Evolutionary conservation across 2,113 vertebrate species (phyloP), one percentile per base, ranked within the genome.

Genomic region (Pluvialis apricaria): DNA sequence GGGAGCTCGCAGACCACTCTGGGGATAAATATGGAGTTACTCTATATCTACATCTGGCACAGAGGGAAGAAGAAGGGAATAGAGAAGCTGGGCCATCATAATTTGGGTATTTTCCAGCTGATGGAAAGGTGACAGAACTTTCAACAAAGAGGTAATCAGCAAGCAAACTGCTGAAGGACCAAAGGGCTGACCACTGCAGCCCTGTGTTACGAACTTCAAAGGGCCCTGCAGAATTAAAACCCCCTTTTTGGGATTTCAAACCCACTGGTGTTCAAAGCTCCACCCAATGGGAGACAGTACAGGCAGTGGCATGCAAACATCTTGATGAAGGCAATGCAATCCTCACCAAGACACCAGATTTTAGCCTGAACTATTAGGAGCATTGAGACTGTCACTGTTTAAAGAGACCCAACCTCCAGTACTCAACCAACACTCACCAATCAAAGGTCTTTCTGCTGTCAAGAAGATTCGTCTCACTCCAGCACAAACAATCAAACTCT

Each of bases 221-320:
- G 14, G 28, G 55, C 29, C n/a, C 40, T 15, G 15, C 10, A 90
- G 24, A 88, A 90, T n/a, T 44, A 62, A 82, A 14, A 24, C 13
- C 15, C 29, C 10, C 8, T 52, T 65, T 57, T n/a, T 2, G 26
- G 21, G 13, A 75, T 66, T 92, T 75, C 61, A 75, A 70, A 68
- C 15, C 14, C 34, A n/a, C 6, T 32, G 19, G 42, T 21, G 8
- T 15, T 71, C 34, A 66, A 75, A 85, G 31, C 52, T 61, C 11
- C 36, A 73, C 36, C 3, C 40, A 38, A 6, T 0, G 3, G 17
- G 10, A 34, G 20, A 57, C 1, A 19, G 26, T 6, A 60, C 4
- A 1, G 29, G 36, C 40, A 76, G 18, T 5, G 5, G 36, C 44
- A 70, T 4, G 11, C 55, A 54, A 81, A 44, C 9, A 60, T 32